Conservation (phyloP, 2,888 invertebrate genomes). For the Cantharis rufa region DNA sequence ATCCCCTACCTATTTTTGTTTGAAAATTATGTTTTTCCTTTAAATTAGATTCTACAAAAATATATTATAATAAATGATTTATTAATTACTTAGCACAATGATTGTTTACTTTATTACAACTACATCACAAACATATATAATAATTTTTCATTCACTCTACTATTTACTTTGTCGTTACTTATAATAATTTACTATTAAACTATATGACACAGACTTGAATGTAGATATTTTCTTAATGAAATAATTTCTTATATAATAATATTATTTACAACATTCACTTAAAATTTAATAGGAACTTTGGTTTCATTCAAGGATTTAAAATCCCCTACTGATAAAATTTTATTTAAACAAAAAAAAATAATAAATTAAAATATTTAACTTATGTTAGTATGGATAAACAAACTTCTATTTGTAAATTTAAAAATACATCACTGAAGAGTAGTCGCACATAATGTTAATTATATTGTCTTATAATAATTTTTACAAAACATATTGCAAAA, state of each 20-base stretch:
- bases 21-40: neutral
- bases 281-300: slow-evolving; percentile 65
- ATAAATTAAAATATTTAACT: slow-evolving; percentile 12
- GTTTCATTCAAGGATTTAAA: slow-evolving; percentile 61
- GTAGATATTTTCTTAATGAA: slow-evolving; percentile 22
- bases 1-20: neutral
- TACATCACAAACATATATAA: slow-evolving; percentile 54
- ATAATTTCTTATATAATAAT: slow-evolving; percentile 11
- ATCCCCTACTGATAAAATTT: slow-evolving; percentile 42
- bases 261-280: slow-evolving; percentile 37
- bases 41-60: neutral
- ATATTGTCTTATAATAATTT: neutral
- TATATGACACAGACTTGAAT: slow-evolving; percentile 40
- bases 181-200: slow-evolving; percentile 29
- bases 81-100: slow-evolving; percentile 44
- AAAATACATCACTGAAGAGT: neutral
- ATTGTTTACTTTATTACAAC: slow-evolving; percentile 52
- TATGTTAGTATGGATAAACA: neutral
- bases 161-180: slow-evolving; percentile 26
- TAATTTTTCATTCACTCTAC: slow-evolving; percentile 49
- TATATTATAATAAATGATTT: slow-evolving; percentile 26
- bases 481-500: neutral
- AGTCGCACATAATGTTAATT: neutral
- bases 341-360: slow-evolving; percentile 28
- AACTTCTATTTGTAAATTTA: neutral